phyloP scores from a whole-genome alignment of 2,113 vertebrate species.

The Archilochus colubris region DNA sequence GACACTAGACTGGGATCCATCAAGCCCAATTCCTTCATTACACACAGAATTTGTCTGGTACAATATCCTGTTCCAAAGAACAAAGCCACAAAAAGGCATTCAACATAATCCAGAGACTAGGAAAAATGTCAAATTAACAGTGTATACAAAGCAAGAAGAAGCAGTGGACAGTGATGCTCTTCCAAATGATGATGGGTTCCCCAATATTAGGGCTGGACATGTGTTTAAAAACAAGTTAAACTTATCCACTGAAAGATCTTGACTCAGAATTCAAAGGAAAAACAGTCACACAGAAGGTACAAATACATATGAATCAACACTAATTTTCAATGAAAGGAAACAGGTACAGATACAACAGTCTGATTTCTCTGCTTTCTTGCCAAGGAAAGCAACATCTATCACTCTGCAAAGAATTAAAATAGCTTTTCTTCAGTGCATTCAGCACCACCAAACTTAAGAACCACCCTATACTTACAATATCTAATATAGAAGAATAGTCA shows the following conservation, averaged over 20 bases:
- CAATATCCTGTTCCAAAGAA: background rate
- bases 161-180: background rate
- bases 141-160: background rate
- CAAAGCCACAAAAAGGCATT: background rate
- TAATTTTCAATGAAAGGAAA: background rate
- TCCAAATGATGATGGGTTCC: background rate
- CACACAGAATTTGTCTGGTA: background rate
- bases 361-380: background rate
- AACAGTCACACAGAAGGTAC: background rate
- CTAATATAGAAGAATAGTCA: background rate
- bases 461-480: background rate
- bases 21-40: background rate
- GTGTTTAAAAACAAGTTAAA: rapidly evolving
- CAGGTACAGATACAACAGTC: background rate
- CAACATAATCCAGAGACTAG: background rate
- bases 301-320: background rate
- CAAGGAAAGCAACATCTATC: background rate
- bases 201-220: background rate
- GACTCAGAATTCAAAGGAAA: background rate
- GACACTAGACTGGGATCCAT: background rate
- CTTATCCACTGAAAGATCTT: background rate
- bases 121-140: background rate
- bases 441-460: background rate
- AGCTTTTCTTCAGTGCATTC: background rate
- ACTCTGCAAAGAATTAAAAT: background rate